These are phyloP conservation scores for Tarsius wallacei DNA, from an alignment of 2,797 vertebrate genomes.

Conservation along the genomic window DNA sequence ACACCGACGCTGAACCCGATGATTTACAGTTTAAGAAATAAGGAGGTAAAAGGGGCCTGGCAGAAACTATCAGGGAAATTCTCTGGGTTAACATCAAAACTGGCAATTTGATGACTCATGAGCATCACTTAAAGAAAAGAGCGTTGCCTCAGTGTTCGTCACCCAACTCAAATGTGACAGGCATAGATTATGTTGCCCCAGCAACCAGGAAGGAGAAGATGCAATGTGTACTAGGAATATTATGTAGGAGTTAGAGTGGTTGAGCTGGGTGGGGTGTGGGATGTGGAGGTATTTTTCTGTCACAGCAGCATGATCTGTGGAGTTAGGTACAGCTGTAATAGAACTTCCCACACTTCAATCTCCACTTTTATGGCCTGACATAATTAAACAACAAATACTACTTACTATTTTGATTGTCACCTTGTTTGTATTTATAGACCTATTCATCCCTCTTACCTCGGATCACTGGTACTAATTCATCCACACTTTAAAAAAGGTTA, in stretches of 20 bases:
- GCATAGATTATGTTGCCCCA: background rate
- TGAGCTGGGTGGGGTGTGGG: background rate
- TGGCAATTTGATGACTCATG: conserved; percentile 35
- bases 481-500: background rate
- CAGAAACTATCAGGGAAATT: conserved; percentile 61
- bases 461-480: background rate
- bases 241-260: background rate
- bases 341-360: background rate
- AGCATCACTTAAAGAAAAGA: background rate
- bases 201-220: background rate
- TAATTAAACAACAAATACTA: background rate
- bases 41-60: conserved; percentile 82
- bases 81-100: conserved; percentile 13
- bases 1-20: conserved; percentile 85
- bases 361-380: background rate
- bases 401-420: background rate
- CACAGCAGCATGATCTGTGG: background rate
- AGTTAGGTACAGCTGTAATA: background rate
- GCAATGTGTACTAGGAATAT: accelerated
- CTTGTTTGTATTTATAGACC: background rate
- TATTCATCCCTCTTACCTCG: background rate
- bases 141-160: background rate
- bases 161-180: background rate
- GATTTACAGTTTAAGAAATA: conserved; percentile 86
- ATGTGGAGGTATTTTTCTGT: background rate